Evolutionary conservation across 2,797 vertebrate species (phyloP).

Genomic region (Sebastes dallii): DNA sequence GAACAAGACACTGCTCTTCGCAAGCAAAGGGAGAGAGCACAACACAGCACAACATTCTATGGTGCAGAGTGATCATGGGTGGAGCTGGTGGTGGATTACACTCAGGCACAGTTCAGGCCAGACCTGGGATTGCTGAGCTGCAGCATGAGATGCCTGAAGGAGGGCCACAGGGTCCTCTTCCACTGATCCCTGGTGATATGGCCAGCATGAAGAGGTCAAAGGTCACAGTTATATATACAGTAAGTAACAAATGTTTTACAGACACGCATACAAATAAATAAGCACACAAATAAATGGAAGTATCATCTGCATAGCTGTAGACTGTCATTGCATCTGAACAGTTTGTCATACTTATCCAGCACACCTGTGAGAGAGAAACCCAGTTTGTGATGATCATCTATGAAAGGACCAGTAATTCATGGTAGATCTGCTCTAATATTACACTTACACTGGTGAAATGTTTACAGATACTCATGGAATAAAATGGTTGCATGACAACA

Average conservation of each 20-base stretch:
- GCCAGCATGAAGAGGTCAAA: constrained; percentile 74
- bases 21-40: constrained; percentile 42
- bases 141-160: constrained; percentile 78
- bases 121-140: constrained; percentile 83
- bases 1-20: constrained; percentile 21
- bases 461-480: neutral
- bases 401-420: neutral
- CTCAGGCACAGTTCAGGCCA: constrained; percentile 68
- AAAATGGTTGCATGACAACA: neutral
- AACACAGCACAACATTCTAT: constrained; percentile 49
- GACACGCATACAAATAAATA: neutral
- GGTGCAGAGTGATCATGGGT: constrained; percentile 14
- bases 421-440: neutral
- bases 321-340: neutral
- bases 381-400: neutral
- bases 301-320: neutral
- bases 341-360: neutral
- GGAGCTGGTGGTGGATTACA: constrained; percentile 48
- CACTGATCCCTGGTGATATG: constrained; percentile 80
- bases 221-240: constrained; percentile 69
- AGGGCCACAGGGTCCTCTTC: constrained; percentile 83
- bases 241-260: constrained; percentile 17
- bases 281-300: neutral
- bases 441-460: neutral
- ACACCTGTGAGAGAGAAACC: neutral